Conservation (phyloP, 2,888 invertebrate genomes). For the Cosmia pyralina region DNA sequence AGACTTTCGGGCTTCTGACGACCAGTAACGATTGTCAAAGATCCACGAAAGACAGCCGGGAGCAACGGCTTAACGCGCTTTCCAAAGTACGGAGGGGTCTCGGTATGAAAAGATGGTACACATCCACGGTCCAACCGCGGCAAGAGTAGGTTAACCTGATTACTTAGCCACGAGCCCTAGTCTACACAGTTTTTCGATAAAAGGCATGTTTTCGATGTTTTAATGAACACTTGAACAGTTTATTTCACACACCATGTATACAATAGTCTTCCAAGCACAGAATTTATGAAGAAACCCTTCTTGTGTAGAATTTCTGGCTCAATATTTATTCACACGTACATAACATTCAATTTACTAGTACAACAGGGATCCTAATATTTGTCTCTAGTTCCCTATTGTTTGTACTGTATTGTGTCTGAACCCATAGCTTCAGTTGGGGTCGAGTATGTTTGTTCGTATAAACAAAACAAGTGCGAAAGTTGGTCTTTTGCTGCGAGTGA, state of each 20-base stretch:
- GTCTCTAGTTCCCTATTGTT: conserved; percentile 48
- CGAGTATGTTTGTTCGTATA: conserved; percentile 55
- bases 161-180: no score
- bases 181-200: neutral
- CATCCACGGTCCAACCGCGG: no score
- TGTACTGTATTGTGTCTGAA: conserved; percentile 44
- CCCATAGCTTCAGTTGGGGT: conserved; percentile 28
- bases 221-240: no score
- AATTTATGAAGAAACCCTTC: neutral
- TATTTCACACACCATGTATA: neutral
- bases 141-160: no score
- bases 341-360: conserved; percentile 28
- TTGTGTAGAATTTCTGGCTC: neutral
- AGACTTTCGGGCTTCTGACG: no score
- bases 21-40: no score
- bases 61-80: no score
- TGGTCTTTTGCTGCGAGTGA: conserved; percentile 29
- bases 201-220: neutral
- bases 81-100: no score
- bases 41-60: no score
- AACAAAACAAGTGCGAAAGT: conserved; percentile 57
- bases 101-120: no score
- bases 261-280: neutral
- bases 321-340: conserved; percentile 20
- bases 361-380: conserved; percentile 44